A percentile compares a stretch with the other conserved stretches of the same genome.
Conservation (phyloP, 2,797 vertebrate genomes). For the Carduelis carduelis region DNA sequence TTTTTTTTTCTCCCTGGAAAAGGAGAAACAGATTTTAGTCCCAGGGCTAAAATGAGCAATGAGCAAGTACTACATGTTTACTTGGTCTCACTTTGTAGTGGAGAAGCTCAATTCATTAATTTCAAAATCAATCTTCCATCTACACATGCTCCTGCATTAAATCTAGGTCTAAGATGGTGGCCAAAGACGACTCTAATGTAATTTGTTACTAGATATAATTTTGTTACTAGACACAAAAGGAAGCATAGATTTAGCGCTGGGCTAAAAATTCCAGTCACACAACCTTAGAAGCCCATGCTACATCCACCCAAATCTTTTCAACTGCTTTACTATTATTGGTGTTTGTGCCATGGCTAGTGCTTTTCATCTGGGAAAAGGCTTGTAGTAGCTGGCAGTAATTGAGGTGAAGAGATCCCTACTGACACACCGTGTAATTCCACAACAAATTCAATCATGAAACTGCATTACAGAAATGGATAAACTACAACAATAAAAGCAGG, state of each 20-base stretch:
- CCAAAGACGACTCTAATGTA: not conserved
- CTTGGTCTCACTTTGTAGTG: not conserved
- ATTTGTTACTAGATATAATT: not conserved
- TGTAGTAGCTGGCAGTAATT: not conserved
- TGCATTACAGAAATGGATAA: not conserved
- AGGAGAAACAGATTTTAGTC: not conserved
- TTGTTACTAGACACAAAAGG: not conserved
- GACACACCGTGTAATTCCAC: not conserved
- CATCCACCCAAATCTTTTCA: not conserved
- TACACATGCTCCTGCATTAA: not conserved
- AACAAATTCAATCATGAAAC: not conserved
- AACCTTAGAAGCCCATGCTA: not conserved
- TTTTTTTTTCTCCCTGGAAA: not conserved
- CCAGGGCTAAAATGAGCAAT: not conserved
- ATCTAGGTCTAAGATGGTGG: not conserved
- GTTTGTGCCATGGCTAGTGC: not conserved
- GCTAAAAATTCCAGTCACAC: not conserved
- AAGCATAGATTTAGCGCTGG: not conserved
- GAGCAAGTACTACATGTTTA: not conserved
- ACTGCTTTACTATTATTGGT: not conserved
- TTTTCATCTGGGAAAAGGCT: not conserved
- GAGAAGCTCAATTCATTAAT: not conserved
- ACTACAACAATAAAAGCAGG: not conserved
- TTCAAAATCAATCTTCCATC: not conserved
- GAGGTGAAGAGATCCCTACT: not conserved